These are phyloP conservation scores for Rhagium mordax DNA, from an alignment of 2,888 invertebrate genomes.

Conservation along the genomic window DNA sequence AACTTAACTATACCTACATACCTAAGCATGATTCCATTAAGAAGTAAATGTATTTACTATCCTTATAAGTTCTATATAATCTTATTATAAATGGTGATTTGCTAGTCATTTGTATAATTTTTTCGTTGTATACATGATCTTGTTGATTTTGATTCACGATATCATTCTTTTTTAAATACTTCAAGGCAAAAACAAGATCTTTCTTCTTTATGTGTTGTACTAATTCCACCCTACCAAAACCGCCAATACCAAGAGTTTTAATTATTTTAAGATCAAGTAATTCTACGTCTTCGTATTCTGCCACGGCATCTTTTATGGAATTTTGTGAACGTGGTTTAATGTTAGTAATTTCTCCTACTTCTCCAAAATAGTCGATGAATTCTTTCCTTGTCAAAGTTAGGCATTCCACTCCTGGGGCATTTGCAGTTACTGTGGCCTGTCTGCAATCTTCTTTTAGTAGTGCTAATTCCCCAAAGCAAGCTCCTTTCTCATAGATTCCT, in stretches of 20 bases:
- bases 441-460: constrained; percentile 86
- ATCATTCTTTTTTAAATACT: constrained; percentile 91
- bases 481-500: constrained; percentile 81
- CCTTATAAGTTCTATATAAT: constrained; percentile 90
- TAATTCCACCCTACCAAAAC: constrained; percentile 67
- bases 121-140: constrained; percentile 91
- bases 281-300: constrained; percentile 79
- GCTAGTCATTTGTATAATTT: constrained; percentile 86
- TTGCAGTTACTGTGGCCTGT: constrained; percentile 92
- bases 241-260: constrained; percentile 92
- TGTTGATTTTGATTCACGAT: constrained; percentile 92
- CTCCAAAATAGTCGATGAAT: constrained; percentile 89
- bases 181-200: constrained; percentile 82
- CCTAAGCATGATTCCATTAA: constrained; percentile 96
- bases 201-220: constrained; percentile 72
- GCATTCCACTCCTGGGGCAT: constrained; percentile 88
- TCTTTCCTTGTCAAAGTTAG: constrained; percentile 85
- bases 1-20: too few species aligned
- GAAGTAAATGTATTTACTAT: constrained; percentile 94
- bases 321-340: constrained; percentile 50
- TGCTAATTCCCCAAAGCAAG: constrained; percentile 93
- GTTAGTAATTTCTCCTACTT: constrained; percentile 76
- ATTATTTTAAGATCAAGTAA: constrained; percentile 86
- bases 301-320: constrained; percentile 39
- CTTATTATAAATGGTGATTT: constrained; percentile 83